phyloP scores from a whole-genome alignment of 2,797 vertebrate species.

The Vireo griseus region DNA sequence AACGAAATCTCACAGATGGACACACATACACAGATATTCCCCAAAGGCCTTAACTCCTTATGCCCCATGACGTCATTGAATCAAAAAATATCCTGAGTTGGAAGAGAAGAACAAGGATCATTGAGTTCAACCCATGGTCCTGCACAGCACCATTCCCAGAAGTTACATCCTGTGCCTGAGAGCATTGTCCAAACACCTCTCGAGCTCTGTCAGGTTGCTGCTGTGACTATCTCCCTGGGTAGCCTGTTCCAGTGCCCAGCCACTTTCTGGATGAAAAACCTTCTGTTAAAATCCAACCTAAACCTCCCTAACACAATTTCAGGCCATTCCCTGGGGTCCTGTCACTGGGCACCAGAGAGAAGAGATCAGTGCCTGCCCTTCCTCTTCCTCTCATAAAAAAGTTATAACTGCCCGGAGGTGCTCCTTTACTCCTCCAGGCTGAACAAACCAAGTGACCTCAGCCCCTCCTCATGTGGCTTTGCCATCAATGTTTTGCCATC shows the following conservation, averaged over 20 bases:
- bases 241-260: not conserved
- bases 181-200: not conserved
- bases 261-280: not conserved
- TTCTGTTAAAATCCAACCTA: rapidly evolving
- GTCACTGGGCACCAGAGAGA: not conserved
- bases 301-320: not conserved
- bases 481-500: too few relatives aligned
- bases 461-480: rapidly evolving
- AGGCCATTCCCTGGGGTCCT: rapidly evolving
- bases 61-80: not conserved
- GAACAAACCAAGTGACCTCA: not conserved
- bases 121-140: rapidly evolving
- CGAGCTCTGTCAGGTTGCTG: not conserved
- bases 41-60: not conserved
- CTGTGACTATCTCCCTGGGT: not conserved
- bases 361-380: not conserved
- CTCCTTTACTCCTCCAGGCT: not conserved
- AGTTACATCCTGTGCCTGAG: not conserved
- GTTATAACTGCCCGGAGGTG: rapidly evolving
- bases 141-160: not conserved
- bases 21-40: not conserved
- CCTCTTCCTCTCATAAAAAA: rapidly evolving
- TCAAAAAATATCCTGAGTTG: not conserved
- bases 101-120: not conserved
- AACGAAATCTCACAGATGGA: not conserved